Evolutionary conservation across 2,888 invertebrate genomes (phyloP).

Genomic region (Rutpela maculata): DNA sequence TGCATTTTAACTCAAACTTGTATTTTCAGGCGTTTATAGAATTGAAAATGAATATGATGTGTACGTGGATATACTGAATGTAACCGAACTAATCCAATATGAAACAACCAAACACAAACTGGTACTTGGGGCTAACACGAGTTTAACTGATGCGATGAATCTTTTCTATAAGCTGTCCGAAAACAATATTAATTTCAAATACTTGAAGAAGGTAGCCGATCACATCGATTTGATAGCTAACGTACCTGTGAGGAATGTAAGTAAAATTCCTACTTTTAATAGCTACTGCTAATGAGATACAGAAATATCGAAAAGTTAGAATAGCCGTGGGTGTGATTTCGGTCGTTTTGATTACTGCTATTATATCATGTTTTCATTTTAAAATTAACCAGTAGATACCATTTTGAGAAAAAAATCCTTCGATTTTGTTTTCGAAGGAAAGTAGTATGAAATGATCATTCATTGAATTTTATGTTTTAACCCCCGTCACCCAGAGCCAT

Average conservation of each 20-base stretch:
- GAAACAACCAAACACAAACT: constrained; percentile 73
- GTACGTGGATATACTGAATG: constrained; percentile 79
- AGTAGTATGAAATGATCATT: no score
- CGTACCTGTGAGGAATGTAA: constrained; percentile 76
- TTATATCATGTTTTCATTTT: no score
- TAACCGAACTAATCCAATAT: constrained; percentile 76
- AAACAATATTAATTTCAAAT: constrained; percentile 75
- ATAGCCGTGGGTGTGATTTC: no score
- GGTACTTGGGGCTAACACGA: constrained; percentile 78
- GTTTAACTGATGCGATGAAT: constrained; percentile 77
- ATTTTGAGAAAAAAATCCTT: no score
- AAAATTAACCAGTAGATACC: no score
- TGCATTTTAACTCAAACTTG: neutral
- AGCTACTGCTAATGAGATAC: no score
- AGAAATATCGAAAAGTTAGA: no score
- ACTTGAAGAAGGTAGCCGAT: constrained; percentile 77
- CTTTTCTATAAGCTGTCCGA: constrained; percentile 73
- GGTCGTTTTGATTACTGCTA: no score
- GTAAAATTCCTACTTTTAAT: neutral
- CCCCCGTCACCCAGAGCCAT: no score
- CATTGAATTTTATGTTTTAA: no score
- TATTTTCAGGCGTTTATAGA: constrained; percentile 63
- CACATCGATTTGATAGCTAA: constrained; percentile 84
- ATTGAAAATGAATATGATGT: constrained; percentile 72
- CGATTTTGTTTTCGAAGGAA: no score